These are phyloP conservation scores for Invenusta paracnida DNA, from an alignment of 2,888 invertebrate species.

Conservation along the genomic window DNA sequence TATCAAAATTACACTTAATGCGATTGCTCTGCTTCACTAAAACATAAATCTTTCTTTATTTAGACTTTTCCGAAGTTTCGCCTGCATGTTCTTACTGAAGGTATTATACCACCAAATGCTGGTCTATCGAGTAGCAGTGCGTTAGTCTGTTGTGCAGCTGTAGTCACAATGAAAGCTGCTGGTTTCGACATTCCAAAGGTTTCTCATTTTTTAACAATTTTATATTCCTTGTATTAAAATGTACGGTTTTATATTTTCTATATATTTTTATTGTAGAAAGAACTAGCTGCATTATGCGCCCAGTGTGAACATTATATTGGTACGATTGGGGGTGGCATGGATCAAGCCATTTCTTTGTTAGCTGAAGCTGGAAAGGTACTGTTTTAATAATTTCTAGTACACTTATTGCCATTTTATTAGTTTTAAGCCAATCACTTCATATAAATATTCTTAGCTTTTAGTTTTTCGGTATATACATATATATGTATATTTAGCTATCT, in stretches of 20 bases:
- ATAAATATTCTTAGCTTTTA: no score
- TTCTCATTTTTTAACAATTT: background rate
- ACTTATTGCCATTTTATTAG: no score
- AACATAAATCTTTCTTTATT: background rate
- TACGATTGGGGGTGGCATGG: constrained; percentile 98
- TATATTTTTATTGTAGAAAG: constrained; percentile 52
- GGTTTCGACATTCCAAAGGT: constrained; percentile 42
- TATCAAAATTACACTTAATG: no score
- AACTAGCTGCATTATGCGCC: constrained; percentile 80
- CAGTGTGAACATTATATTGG: constrained; percentile 87
- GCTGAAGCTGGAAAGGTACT: constrained; percentile 65
- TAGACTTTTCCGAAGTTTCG: constrained; percentile 28
- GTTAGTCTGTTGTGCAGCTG: constrained; percentile 83
- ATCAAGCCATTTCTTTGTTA: constrained; percentile 92
- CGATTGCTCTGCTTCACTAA: background rate
- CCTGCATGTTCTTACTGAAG: constrained; percentile 72
- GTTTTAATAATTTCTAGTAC: no score
- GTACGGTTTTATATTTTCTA: background rate
- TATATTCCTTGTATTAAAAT: background rate
- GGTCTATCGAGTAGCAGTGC: constrained; percentile 96
- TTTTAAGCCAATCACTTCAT: no score
- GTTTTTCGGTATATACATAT: no score
- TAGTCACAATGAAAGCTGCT: constrained; percentile 66
- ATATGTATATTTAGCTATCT: no score
- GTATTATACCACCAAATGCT: constrained; percentile 82